phyloP scores from a whole-genome alignment of 1,140 invertebrate genomes.

The Drosophila repletoides region DNA sequence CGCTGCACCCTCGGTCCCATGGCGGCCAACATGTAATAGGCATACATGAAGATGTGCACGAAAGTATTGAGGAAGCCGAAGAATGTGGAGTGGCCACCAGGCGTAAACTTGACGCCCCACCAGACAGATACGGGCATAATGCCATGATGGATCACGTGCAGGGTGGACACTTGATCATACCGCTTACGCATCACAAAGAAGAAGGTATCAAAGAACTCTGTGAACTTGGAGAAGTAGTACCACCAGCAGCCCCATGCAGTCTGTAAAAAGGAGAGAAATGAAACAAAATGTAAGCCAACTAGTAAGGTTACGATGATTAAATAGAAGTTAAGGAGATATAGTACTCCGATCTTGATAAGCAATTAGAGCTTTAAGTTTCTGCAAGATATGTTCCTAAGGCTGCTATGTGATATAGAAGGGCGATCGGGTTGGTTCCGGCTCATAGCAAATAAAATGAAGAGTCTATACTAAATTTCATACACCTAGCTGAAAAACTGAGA shows the following conservation, averaged over 20 bases:
- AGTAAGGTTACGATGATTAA: no score
- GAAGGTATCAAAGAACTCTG: slow-evolving; percentile 94
- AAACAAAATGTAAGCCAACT: slow-evolving; percentile 21
- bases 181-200: slow-evolving; percentile 94
- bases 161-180: slow-evolving; percentile 90
- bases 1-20: slow-evolving; percentile 92
- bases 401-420: no score
- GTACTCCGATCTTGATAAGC: no score
- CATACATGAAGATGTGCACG: slow-evolving; percentile 96
- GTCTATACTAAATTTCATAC: no score
- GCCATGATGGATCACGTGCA: slow-evolving; percentile 96
- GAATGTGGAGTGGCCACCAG: slow-evolving; percentile 89
- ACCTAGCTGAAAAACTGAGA: no score
- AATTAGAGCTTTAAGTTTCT: no score
- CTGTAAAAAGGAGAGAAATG: no score
- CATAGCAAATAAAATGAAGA: no score
- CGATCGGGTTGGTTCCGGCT: no score
- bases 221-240: slow-evolving; percentile 95
- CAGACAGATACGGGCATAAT: slow-evolving; percentile 96
- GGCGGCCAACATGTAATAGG: slow-evolving; percentile 93
- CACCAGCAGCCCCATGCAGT: slow-evolving; percentile 90
- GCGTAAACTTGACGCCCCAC: slow-evolving; percentile 95
- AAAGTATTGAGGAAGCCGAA: slow-evolving; percentile 94
- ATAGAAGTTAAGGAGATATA: no score
- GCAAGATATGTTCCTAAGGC: no score